phyloP scores from a whole-genome alignment of 2,113 vertebrate species.

The Grantiella picta region DNA sequence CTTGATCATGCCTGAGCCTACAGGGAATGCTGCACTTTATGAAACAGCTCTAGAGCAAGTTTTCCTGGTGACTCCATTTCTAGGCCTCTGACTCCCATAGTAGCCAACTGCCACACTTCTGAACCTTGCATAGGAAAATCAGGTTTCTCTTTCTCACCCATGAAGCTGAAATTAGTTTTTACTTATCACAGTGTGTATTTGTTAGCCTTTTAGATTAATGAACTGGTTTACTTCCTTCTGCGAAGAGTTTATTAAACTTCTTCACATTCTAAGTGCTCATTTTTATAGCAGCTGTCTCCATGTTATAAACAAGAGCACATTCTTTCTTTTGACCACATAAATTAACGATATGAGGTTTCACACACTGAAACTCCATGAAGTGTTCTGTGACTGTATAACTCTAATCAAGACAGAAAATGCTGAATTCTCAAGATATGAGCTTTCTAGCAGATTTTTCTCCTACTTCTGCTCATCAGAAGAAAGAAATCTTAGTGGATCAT shows the following conservation, averaged over 20 bases:
- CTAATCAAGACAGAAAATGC: background rate
- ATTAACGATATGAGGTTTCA: background rate
- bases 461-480: background rate
- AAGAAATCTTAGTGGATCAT: background rate
- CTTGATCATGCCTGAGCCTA: background rate
- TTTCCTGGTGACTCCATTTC: background rate
- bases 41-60: background rate
- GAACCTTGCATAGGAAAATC: background rate
- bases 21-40: background rate
- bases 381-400: background rate
- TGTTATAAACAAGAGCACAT: constrained; percentile 43
- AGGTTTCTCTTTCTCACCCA: background rate
- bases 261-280: constrained; percentile 9
- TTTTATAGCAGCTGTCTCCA: constrained; percentile 19
- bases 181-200: background rate
- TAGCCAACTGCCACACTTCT: background rate
- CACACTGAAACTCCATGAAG: background rate
- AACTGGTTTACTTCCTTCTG: background rate
- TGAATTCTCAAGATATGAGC: background rate
- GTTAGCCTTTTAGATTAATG: constrained; percentile 1
- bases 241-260: constrained; percentile 22
- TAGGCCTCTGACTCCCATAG: background rate
- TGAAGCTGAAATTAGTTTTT: background rate
- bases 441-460: background rate
- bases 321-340: constrained; percentile 41